Conservation (phyloP, 1,140 invertebrate species). For the Wasmannia auropunctata region DNA sequence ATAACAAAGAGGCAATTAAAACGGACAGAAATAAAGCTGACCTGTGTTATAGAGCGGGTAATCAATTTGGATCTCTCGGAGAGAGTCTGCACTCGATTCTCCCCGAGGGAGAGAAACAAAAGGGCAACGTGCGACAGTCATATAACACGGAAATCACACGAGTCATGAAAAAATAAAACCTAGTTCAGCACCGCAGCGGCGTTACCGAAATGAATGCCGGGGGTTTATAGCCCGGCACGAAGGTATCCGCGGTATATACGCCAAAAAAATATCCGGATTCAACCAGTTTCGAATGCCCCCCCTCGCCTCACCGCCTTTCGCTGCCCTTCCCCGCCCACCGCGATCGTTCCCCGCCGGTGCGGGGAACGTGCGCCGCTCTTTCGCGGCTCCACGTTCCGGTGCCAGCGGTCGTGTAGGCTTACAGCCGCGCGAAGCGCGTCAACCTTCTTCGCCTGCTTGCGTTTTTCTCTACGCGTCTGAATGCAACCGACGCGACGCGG, state of each 20-base stretch:
- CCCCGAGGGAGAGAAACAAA: background rate
- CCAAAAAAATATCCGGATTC: constrained; percentile 47
- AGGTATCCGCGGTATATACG: background rate
- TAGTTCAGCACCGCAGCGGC: constrained; percentile 12
- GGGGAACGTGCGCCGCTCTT: background rate
- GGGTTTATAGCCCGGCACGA: background rate
- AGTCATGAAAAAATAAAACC: constrained; percentile 16
- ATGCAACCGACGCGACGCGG: constrained; percentile 71
- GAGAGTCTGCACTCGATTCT: background rate
- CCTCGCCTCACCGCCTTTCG: background rate
- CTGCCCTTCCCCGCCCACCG: background rate
- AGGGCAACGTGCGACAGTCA: background rate
- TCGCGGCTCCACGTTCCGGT: constrained; percentile 6
- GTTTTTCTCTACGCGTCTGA: constrained; percentile 67
- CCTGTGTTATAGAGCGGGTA: background rate
- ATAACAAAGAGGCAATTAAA: constrained; percentile 16
- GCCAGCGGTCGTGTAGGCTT: constrained; percentile 31
- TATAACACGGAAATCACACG: background rate
- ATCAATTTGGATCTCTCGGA: constrained; percentile 32
- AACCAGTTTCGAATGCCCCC: background rate
- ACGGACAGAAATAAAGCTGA: background rate
- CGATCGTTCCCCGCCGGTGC: background rate
- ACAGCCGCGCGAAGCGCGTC: background rate
- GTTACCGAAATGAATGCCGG: constrained; percentile 21
- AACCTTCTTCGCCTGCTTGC: constrained; percentile 8